These are phyloP conservation scores for Trichogramma evanescens DNA, from an alignment of 2,888 invertebrate genomes.

Conservation along the genomic window DNA sequence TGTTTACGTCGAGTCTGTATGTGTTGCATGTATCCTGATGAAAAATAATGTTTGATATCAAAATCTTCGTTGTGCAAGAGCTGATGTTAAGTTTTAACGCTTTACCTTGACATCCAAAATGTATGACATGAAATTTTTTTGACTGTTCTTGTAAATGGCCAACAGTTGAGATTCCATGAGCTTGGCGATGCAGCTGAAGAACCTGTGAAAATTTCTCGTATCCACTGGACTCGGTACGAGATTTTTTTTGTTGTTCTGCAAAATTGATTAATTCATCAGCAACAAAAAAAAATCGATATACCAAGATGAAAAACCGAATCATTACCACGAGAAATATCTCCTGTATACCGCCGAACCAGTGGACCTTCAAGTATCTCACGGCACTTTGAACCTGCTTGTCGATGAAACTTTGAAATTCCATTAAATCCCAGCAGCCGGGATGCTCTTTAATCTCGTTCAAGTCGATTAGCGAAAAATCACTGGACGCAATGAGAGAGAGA, in stretches of 20 bases:
- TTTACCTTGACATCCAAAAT: constrained; percentile 68
- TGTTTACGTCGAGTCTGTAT: constrained; percentile 56
- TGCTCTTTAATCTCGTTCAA: constrained; percentile 53
- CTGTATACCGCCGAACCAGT: constrained; percentile 62
- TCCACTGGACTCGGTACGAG: constrained; percentile 65
- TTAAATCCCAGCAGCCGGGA: constrained; percentile 62
- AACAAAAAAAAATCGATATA: background rate
- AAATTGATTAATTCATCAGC: constrained; percentile 4
- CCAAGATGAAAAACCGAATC: background rate
- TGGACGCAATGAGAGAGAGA: constrained; percentile 37
- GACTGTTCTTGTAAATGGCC: constrained; percentile 70
- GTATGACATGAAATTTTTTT: constrained; percentile 69
- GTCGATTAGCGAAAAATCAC: constrained; percentile 60
- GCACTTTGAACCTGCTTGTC: constrained; percentile 61
- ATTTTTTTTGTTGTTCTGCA: constrained; percentile 61
- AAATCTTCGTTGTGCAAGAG: background rate
- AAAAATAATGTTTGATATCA: background rate
- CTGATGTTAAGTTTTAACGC: background rate
- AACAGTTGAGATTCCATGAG: constrained; percentile 87
- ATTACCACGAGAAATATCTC: constrained; percentile 59
- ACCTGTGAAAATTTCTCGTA: constrained; percentile 63
- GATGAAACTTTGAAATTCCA: constrained; percentile 56
- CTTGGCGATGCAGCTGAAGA: constrained; percentile 77
- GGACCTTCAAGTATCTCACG: constrained; percentile 58
- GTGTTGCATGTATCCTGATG: constrained; percentile 12